A percentile compares a stretch with the other conserved stretches of the same genome.
Conservation (phyloP, 1,140 invertebrate genomes). For the Pemphigus obesinymphae region DNA sequence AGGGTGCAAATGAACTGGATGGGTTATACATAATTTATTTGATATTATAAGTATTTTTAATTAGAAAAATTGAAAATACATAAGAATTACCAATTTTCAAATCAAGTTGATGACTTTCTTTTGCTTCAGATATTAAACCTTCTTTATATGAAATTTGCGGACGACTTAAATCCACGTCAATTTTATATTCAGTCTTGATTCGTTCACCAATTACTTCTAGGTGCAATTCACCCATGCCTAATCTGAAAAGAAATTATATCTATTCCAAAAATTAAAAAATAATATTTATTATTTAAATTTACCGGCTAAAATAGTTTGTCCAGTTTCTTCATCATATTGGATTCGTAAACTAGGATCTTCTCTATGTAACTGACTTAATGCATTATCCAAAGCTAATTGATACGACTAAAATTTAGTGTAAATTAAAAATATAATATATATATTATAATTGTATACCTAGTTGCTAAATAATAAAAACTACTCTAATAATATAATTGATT, state of each 20-base stretch:
- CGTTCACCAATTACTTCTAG: conserved; percentile 89
- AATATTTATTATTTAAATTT: conserved; percentile 19
- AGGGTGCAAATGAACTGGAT: no score
- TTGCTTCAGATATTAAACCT: conserved; percentile 56
- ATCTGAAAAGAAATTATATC: conserved; percentile 27
- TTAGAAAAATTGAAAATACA: no score
- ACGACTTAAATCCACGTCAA: conserved; percentile 87
- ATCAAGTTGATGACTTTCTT: conserved; percentile 58
- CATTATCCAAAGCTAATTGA: conserved; percentile 73
- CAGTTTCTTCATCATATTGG: conserved; percentile 67
- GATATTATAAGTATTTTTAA: no score
- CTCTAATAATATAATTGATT: background rate
- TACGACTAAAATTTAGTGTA: conserved; percentile 55
- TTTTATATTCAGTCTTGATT: conserved; percentile 80
- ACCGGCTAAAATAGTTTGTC: conserved; percentile 79
- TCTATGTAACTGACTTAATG: conserved; percentile 74
- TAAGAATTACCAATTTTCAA: conserved; percentile 63
- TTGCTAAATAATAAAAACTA: background rate
- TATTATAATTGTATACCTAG: background rate
- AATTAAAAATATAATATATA: background rate
- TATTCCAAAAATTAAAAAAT: background rate
- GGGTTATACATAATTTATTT: no score
- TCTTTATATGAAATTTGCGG: conserved; percentile 94
- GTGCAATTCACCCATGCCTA: conserved; percentile 95
- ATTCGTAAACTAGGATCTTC: conserved; percentile 94